Percentiles rank a stretch among this genome's conserved stretches.
These are phyloP conservation scores for Wiebesia pumilae DNA, from an alignment of 1,140 invertebrate species.

Conservation along the genomic window DNA sequence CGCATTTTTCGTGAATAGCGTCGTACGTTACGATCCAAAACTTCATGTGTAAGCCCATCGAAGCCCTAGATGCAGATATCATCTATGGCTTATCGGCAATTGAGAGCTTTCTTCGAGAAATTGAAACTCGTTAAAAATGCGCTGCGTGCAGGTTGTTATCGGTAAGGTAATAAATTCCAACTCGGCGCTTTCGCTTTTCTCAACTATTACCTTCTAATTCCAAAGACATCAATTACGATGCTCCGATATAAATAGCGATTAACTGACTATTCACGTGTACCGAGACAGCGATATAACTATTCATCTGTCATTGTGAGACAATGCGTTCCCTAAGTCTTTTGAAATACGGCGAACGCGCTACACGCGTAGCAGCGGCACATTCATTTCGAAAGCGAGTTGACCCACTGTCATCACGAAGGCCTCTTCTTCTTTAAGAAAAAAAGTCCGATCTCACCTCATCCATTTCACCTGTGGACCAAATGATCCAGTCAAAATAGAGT, in stretches of 20 bases:
- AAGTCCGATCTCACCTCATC: too few relatives aligned
- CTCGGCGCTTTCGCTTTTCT: not conserved
- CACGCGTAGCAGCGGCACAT: too few relatives aligned
- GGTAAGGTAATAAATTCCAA: not conserved
- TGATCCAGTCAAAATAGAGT: not conserved
- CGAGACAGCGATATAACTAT: not conserved
- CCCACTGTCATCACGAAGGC: slow-evolving; percentile 1
- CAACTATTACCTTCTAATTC: not conserved
- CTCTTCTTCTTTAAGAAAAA: not conserved
- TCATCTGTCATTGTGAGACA: not conserved
- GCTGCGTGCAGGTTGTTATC: not conserved
- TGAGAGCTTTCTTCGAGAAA: not conserved
- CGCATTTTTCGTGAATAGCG: not conserved
- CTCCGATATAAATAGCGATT: not conserved
- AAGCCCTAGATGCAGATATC: not conserved
- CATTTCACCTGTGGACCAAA: slow-evolving; percentile 10
- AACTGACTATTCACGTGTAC: not conserved
- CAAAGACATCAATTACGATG: slow-evolving; percentile 1
- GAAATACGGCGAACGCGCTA: not conserved
- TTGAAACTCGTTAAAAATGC: not conserved
- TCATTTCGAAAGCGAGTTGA: slow-evolving; percentile 13
- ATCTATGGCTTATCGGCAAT: not conserved
- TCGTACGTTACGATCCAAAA: too few relatives aligned
- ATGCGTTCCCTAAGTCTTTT: slow-evolving; percentile 2
- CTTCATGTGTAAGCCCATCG: too few relatives aligned